Evolutionary conservation across 2,113 vertebrate genomes (phyloP), one percentile per base, ranked within the genome.

Genomic region (Macrotis lagotis): DNA sequence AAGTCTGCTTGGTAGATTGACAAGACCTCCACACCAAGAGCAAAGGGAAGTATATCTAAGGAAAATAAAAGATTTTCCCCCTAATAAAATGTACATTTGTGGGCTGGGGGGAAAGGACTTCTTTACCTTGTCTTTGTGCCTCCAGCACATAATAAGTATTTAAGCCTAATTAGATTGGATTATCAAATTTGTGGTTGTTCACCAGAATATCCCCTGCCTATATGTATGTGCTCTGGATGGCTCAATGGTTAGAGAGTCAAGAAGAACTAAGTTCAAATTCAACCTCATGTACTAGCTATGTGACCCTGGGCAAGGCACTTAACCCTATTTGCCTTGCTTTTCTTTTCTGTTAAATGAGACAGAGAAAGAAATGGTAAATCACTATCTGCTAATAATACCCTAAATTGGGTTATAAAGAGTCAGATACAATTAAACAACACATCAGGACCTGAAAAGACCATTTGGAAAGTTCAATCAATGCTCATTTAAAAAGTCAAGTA

Each of bases 401-500:
- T 31, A 59, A 59, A 59, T 31, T 9, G 53, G 10, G 55, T 59
- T 10, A 31, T 31, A 11, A 31, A 59, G 3, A 31, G 28, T 59
- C 28, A 31, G 28, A 59, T 11, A 59, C 55, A 59, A 59, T 59
- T 59, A 9, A 59, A 59, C 55, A 59, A 59, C 28, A 59, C 31
- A 83, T 91, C 31, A 89, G 59, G 49, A 93, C 94, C 48, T 91
- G 74, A 90, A 51, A 51, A 44, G 26, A 91, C 9, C 59, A 83
- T 91, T n/a, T 94, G 28, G 55, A 59, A 59, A 59, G 28, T 59
- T 59, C 11, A 3, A 31, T 59, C 55, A 59, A 8, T 55, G 1
- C 8, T 55, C 53, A 59, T 59, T 59, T 59, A 48, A 88, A 66
- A 92, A 90, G 26, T 88, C 59, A 90, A 93, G 24, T 95, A 91